Evolutionary conservation across 2,888 invertebrate genomes (phyloP), one percentile per base, ranked within the genome.

Genomic region (Fragum whitleyi): DNA sequence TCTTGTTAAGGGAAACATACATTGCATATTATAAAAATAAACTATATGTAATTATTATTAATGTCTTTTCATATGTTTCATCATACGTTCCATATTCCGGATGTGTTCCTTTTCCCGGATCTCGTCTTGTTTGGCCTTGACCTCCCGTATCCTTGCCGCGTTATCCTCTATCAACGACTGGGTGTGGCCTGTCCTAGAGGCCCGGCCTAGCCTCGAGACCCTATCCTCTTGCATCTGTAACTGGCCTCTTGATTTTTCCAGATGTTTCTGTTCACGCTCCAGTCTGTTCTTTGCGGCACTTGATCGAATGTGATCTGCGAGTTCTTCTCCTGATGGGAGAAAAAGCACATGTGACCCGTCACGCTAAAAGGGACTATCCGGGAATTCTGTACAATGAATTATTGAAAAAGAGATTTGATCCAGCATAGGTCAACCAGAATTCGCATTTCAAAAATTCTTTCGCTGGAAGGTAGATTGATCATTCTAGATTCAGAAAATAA

Each of bases 121-220:
- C 14, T 28, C 59, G 21, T 68, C 68, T 28, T 75, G 75, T 42
- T 75, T 75, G 29, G 75, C 68, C 28, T 16, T 61, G 7, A 75
- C 59, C 19, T 75, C 68, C 19, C 57, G 68, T 42, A 75, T 57
- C 5, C 75, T 53, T 11, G 75, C 59, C 14, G 68, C 75, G 19
- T 26, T 75, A 26, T 68, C 47, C 16, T 68, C 68, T 1, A 26
- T 19, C 42, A 39, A 28, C 11, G 65, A 65, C 14, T 53, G 32
- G 9, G 53, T 26, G 16, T 53, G 51, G 1, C 16, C 51, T 1
- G 53, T n/a, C 21, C 70, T 32, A n/a, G 55, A 59, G 7, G n/a
- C 28, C 11, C 39, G 28, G 0, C 59, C 47, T 1, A 68, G 28
- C n/a, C 67, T 26, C 6, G 75, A 68, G 11, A 29, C 57, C 21